Base-by-base conservation (phyloP, 2,888 invertebrate genomes). In the Matsumyia berberina region DNA sequence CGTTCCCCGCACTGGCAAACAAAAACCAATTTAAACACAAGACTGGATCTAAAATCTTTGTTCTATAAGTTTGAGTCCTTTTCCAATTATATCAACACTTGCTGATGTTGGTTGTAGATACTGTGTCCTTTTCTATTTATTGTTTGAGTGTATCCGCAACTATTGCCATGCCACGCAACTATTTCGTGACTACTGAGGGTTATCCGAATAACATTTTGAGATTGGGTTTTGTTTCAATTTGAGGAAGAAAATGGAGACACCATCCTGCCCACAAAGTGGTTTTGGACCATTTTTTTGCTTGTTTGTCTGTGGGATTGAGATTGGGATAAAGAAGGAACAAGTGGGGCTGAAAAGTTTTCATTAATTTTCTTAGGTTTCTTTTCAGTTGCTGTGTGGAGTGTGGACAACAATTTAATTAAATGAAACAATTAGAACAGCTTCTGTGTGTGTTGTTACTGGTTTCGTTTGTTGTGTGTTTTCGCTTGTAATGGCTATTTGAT, bases 401-500 rank as follows among this genome's bases (percentile, higher is more conserved):
- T 31, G 64, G 64, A 53, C 44, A 77, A 66, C 81, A 77, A 60
- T 82, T 82, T 82, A 77, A 82, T 82, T 72, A 82, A 77, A 74
- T 51, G 77, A 77, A 72, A 70, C 66, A 77, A 77, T 82, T 66
- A 58, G 58, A 72, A 72, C 24, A 51, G 33, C 35, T 17, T 62
- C 33, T 46, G 46, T 24, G 24, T 24, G 24, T 24, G 4, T 64
- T 46, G n/a, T 46, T 37, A 31, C 44, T 42, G 15, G 51, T 55
- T 11, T 29, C 19, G 31, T 33, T 1, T 60, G 44, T 12, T 39
- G 55, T 51, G 9, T 19, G n/a, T 35, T 58, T 49, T 2, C 11
- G 12, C 8, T 58, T 42, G 58, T 15, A 74, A 74, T 78, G 53
- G 37, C 46, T 24, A 35, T 69, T 57, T 64, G 64, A 72, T 67